These are phyloP conservation scores for Sturnira hondurensis DNA, from an alignment of 2,113 vertebrate genomes.

Conservation along the genomic window DNA sequence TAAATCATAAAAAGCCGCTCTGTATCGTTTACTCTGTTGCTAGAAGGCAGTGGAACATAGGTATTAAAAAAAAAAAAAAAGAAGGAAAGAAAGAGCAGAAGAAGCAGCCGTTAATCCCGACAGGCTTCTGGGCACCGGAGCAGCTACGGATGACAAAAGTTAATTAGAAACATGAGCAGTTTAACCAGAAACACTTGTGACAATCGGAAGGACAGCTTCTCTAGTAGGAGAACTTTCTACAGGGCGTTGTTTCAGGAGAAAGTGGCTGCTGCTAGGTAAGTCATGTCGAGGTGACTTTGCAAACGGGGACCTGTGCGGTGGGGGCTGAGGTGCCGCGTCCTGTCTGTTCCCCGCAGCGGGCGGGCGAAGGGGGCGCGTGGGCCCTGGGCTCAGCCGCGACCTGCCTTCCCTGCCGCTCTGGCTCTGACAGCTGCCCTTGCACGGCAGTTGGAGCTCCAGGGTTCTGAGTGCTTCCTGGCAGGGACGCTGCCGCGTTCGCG, in stretches of 20 bases:
- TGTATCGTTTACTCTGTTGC: slow-evolving; percentile 80
- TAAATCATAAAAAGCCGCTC: slow-evolving; percentile 84
- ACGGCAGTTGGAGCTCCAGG: neutral
- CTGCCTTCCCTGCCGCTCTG: neutral
- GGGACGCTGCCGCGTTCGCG: neutral
- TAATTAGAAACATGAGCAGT: slow-evolving; percentile 87
- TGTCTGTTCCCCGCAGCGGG: neutral
- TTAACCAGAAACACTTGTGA: slow-evolving; percentile 84
- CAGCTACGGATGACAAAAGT: slow-evolving; percentile 84
- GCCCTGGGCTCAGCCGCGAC: neutral
- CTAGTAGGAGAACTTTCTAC: slow-evolving; percentile 74
- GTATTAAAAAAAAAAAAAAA: slow-evolving; percentile 62
- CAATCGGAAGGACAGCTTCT: slow-evolving; percentile 81
- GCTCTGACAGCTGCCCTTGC: slow-evolving; percentile 36
- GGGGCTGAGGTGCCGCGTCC: neutral
- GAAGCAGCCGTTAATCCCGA: slow-evolving; percentile 84
- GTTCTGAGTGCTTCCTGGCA: neutral
- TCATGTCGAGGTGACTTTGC: slow-evolving; percentile 63
- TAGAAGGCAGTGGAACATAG: slow-evolving; percentile 80
- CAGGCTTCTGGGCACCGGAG: slow-evolving; percentile 83
- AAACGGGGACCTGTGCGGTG: neutral
- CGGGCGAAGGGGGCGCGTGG: neutral
- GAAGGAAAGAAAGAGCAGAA: slow-evolving; percentile 22
- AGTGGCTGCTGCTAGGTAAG: slow-evolving; percentile 77
- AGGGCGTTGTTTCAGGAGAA: slow-evolving; percentile 74